A percentile compares a stretch with the other conserved stretches of the same genome.
phyloP scores from a whole-genome alignment of 2,888 invertebrate species.

The Drosophila pseudotalamancana region DNA sequence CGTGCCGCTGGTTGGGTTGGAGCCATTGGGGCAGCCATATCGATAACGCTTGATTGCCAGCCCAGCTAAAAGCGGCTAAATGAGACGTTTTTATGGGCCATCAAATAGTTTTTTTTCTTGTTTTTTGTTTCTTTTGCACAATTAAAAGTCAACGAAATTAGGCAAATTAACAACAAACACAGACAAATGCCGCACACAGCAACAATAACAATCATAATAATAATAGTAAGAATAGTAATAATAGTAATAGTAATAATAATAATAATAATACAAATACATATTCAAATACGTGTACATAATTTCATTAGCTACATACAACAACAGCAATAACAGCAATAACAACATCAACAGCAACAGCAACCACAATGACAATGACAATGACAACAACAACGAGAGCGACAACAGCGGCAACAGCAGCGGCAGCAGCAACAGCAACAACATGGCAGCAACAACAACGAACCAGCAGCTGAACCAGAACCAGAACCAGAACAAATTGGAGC shows the following conservation, averaged over 20 bases:
- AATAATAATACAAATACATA: slow-evolving; percentile 15
- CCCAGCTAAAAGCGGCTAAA: slow-evolving; percentile 48
- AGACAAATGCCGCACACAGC: slow-evolving; percentile 7
- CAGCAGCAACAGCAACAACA: slow-evolving; percentile 32
- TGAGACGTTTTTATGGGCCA: slow-evolving; percentile 52
- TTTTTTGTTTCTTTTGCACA: slow-evolving; percentile 16
- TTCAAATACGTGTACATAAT: slow-evolving; percentile 26
- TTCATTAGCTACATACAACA: slow-evolving; percentile 31
- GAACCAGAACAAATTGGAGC: slow-evolving; percentile 20
- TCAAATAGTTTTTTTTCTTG: slow-evolving; percentile 31
- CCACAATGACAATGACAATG: slow-evolving; percentile 24
- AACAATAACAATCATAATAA: background rate
- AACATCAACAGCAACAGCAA: slow-evolving; percentile 17
- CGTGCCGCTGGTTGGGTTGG: slow-evolving; percentile 15
- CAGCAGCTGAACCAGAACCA: slow-evolving; percentile 17
- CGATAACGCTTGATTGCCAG: slow-evolving; percentile 44
- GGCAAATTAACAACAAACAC: slow-evolving; percentile 39
- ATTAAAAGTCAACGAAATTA: slow-evolving; percentile 33
- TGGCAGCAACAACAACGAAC: slow-evolving; percentile 23
- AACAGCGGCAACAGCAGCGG: slow-evolving; percentile 31
- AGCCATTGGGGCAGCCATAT: slow-evolving; percentile 23
- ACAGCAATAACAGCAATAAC: slow-evolving; percentile 30
- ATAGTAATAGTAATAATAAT: slow-evolving; percentile 21
- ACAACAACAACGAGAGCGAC: slow-evolving; percentile 20
- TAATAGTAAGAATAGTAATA: slow-evolving; percentile 10